These are phyloP conservation scores for Chaenogobius annularis DNA, from an alignment of 2,113 vertebrate species.

Conservation along the genomic window DNA sequence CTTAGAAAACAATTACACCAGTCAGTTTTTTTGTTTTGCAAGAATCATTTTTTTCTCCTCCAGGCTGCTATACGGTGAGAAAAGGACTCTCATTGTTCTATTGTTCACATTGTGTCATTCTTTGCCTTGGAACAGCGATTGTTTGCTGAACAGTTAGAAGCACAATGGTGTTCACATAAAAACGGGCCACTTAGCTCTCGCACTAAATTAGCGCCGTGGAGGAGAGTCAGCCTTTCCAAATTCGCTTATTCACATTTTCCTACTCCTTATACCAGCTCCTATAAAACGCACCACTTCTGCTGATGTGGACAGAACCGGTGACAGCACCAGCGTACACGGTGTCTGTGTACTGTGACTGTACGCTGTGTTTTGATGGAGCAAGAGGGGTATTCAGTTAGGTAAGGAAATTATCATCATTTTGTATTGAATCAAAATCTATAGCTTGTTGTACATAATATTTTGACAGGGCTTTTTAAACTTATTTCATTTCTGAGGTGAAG, in stretches of 20 bases:
- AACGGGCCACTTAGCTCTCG: conserved; percentile 76
- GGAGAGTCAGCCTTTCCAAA: conserved; percentile 72
- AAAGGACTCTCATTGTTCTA: conserved; percentile 72
- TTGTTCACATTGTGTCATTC: conserved; percentile 77
- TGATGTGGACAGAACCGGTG: conserved; percentile 72
- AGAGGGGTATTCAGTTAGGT: conserved; percentile 51
- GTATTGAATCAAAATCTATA: conserved; percentile 46
- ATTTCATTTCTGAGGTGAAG: neutral
- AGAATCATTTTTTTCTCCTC: conserved; percentile 50
- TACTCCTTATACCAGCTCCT: conserved; percentile 60
- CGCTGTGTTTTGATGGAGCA: conserved; percentile 57
- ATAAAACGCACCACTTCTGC: conserved; percentile 69
- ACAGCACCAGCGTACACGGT: conserved; percentile 46
- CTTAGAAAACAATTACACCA: conserved; percentile 74
- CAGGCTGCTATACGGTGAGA: conserved; percentile 65
- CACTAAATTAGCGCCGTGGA: conserved; percentile 76
- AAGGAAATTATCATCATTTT: conserved; percentile 39
- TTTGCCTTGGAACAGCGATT: conserved; percentile 75
- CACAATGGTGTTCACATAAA: conserved; percentile 78
- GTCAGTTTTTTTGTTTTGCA: conserved; percentile 61
- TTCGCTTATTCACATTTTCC: conserved; percentile 78
- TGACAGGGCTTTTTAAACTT: neutral
- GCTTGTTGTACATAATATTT: conserved; percentile 20
- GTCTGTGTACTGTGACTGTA: conserved; percentile 49
- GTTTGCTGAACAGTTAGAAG: conserved; percentile 77